Conservation (phyloP, 2,888 invertebrate species). For the Timandra comae region DNA sequence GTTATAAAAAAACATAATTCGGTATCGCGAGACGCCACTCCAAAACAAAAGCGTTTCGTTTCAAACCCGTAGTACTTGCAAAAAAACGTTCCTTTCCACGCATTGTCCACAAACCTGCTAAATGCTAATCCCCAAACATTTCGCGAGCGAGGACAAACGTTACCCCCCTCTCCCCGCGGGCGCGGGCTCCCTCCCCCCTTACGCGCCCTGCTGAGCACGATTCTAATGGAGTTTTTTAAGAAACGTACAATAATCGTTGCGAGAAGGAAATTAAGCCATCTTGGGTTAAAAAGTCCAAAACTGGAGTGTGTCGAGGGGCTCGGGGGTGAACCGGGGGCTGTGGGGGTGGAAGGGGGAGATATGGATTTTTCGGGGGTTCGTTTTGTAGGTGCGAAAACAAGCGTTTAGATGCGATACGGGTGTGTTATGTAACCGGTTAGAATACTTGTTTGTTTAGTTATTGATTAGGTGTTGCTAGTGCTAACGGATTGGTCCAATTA, state of each 20-base stretch:
- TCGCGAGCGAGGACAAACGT: slow-evolving; percentile 19
- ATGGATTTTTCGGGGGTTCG: slow-evolving; percentile 58
- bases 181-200: slow-evolving; percentile 15
- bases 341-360: slow-evolving; percentile 28
- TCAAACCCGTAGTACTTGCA: slow-evolving; percentile 18
- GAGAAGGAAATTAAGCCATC: slow-evolving; percentile 69
- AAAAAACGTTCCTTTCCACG: slow-evolving; percentile 29
- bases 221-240: slow-evolving; percentile 60
- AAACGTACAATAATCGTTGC: slow-evolving; percentile 49
- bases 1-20: slow-evolving; percentile 7
- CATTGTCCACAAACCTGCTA: slow-evolving; percentile 40
- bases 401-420: slow-evolving; percentile 44
- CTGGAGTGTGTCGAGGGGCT: slow-evolving; percentile 34
- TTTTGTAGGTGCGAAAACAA: slow-evolving; percentile 47
- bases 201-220: slow-evolving; percentile 33
- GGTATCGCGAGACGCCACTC: slow-evolving; percentile 18
- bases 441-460: neutral
- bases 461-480: too few relatives aligned
- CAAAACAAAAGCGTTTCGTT: slow-evolving; percentile 23
- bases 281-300: slow-evolving; percentile 67
- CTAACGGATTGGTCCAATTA: too few relatives aligned
- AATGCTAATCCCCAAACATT: slow-evolving; percentile 44
- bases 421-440: neutral
- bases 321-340: slow-evolving; percentile 11
- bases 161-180: slow-evolving; percentile 15